Evolutionary conservation across 2,888 invertebrate species (phyloP), one percentile per base, ranked within the genome.

Genomic region (Dinocampus coccinellae): DNA sequence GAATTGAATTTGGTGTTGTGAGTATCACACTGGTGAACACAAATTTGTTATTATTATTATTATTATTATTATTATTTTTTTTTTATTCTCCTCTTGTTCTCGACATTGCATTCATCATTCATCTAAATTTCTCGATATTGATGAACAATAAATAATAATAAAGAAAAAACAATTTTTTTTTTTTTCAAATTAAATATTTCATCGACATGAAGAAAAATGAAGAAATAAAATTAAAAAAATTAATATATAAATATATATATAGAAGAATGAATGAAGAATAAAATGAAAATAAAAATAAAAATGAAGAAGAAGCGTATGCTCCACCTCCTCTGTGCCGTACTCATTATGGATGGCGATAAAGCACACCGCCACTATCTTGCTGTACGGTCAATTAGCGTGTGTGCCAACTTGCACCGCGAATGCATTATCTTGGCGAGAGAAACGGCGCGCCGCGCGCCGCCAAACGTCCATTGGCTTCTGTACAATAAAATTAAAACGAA

Each of bases 311-410:
- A 47, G 16, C 47, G 47, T 33, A 60, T 72, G 76, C 78, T 81
- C 80, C 80, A 81, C 79, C 47, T 47, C 20, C 16, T 47, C 47
- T 47, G 47, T 16, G 4, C 47, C 60, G 26, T 76, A 78, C 78
- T 81, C 76, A 78, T 79, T 80, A 79, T 80, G 81, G 80, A 83
- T 81, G 80, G 80, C 79, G 82, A 85, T 82, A 82, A 83, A 84
- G 79, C 82, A 79, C 81, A 78, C 73, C 75, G 77, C 78, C 47
- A 75, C 71, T 69, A 76, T 78, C 80, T 77, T 79, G 79, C 82
- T 82, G 80, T 83, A 83, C 81, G 82, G 81, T 82, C 84, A 84
- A 85, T 85, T 85, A 85, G 80, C 79, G 77, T 73, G 78, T 78
- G 81, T 83, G 83, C 83, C 83, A 84, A 84, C 76, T 80, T 67